Evolutionary conservation across 2,113 vertebrate species (phyloP).

Genomic region (Rhynchomys soricoides): DNA sequence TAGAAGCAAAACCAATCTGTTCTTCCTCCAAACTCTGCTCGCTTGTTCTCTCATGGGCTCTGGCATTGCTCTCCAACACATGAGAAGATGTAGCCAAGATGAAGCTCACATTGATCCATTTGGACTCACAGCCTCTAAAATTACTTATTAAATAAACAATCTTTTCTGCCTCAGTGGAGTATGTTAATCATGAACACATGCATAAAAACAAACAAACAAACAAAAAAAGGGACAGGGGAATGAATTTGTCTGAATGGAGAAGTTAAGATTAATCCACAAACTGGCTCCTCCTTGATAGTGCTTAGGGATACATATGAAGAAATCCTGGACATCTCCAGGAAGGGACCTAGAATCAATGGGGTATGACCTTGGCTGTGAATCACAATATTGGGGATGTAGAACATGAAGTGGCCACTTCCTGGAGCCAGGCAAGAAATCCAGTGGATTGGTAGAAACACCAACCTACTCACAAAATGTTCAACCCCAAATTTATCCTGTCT

Average conservation of each 20-base stretch:
- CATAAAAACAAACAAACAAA: no score
- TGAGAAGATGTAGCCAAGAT: not conserved
- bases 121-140: not conserved
- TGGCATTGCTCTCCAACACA: not conserved
- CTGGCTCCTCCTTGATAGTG: not conserved
- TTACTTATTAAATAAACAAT: not conserved
- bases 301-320: not conserved
- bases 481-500: no score
- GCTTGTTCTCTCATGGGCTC: not conserved
- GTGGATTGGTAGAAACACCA: no score
- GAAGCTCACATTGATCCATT: not conserved
- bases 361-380: no score
- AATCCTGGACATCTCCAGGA: no score
- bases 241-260: not conserved
- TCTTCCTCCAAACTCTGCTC: not conserved
- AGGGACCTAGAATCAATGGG: no score
- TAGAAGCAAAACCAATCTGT: no score
- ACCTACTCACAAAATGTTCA: no score
- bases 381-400: no score
- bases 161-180: not conserved
- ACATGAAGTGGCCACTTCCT: no score
- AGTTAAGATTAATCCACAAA: not conserved
- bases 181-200: not conserved
- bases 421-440: no score
- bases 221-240: not conserved